Conservation (phyloP, 2,888 invertebrate species). For the Pyralis farinalis region DNA sequence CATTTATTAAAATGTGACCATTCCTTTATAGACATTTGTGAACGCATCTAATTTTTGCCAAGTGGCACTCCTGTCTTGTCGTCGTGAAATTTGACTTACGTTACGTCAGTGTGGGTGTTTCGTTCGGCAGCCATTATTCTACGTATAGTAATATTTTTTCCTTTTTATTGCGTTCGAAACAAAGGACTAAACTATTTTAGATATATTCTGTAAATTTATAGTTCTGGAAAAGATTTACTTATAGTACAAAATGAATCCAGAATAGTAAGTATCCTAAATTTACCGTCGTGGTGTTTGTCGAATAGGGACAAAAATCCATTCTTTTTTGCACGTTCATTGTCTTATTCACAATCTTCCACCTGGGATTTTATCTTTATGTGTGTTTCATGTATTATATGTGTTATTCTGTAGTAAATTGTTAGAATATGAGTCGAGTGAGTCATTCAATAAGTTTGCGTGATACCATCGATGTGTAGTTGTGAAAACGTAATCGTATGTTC, state of each 20-base stretch:
- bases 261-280: slow-evolving; percentile 86
- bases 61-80: slow-evolving; percentile 78
- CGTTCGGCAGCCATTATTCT: slow-evolving; percentile 78
- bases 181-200: slow-evolving; percentile 55
- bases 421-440: slow-evolving; percentile 50
- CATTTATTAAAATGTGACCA: too few relatives aligned
- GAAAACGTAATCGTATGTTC: slow-evolving; percentile 59
- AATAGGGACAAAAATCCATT: slow-evolving; percentile 58
- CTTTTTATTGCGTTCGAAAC: slow-evolving; percentile 65
- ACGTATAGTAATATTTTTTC: slow-evolving; percentile 72
- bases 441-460: slow-evolving; percentile 68
- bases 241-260: slow-evolving; percentile 87
- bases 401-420: slow-evolving; percentile 1
- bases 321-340: slow-evolving; percentile 66
- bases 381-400: neutral
- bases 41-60: slow-evolving; percentile 72
- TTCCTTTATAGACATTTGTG: too few relatives aligned
- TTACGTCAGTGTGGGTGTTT: slow-evolving; percentile 80
- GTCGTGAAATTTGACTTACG: slow-evolving; percentile 64
- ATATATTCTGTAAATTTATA: slow-evolving; percentile 46
- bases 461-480: slow-evolving; percentile 53
- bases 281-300: slow-evolving; percentile 48
- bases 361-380: neutral
- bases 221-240: slow-evolving; percentile 55
- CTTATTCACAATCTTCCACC: slow-evolving; percentile 19